phyloP scores from a whole-genome alignment of 2,888 invertebrate genomes.

The Cephus spinipes region DNA sequence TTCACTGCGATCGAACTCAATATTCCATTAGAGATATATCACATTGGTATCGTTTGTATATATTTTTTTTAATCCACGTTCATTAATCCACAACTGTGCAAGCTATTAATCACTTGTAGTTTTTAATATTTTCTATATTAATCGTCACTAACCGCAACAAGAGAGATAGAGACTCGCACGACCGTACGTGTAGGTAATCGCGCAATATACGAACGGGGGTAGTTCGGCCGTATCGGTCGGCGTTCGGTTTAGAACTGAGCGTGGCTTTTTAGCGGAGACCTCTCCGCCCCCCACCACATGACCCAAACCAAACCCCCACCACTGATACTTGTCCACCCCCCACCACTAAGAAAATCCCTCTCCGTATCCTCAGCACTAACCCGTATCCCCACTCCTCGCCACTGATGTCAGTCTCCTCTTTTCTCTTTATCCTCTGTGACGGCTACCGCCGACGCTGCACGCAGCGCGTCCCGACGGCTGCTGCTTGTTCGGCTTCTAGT shows the following conservation, averaged over 20 bases:
- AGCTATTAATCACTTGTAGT: not conserved
- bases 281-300: slow-evolving; percentile 35
- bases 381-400: not conserved
- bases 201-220: slow-evolving; percentile 20
- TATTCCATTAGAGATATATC: not conserved
- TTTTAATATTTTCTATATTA: not conserved
- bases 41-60: not conserved
- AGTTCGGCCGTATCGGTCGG: slow-evolving; percentile 33
- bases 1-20: not conserved
- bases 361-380: not conserved
- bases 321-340: not conserved
- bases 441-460: not conserved
- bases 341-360: not conserved
- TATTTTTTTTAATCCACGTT: not conserved
- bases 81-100: not conserved
- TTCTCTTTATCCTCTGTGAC: not conserved
- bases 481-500: not conserved
- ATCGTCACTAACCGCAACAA: not conserved
- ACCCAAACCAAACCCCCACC: slow-evolving; percentile 13
- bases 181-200: not conserved
- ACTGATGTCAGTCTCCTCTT: not conserved
- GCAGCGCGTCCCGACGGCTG: not conserved
- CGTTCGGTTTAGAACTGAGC: slow-evolving; percentile 54
- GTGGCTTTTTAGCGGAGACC: slow-evolving; percentile 43
- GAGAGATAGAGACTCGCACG: not conserved